Conservation (phyloP, 2,888 invertebrate genomes). For the Lacanobia oleracea region DNA sequence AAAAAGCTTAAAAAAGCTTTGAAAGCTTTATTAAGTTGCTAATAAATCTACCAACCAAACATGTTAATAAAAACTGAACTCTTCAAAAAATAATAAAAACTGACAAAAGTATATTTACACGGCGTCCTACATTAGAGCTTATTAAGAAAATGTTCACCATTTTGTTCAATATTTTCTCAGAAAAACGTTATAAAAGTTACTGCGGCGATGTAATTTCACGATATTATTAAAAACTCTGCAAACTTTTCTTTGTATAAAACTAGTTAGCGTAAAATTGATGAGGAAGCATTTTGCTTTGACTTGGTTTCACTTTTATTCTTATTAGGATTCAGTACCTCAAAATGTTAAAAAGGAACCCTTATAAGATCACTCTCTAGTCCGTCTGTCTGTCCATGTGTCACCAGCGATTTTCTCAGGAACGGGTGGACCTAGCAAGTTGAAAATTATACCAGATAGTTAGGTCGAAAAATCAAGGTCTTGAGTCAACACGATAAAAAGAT, state of each 20-base stretch:
- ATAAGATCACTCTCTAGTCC: no score
- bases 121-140: constrained; percentile 22
- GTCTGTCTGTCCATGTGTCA: no score
- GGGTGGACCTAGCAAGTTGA: no score
- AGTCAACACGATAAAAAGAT: no score
- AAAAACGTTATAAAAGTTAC: constrained; percentile 30
- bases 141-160: constrained; percentile 25
- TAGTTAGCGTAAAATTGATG: constrained; percentile 37
- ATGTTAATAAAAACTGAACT: background rate
- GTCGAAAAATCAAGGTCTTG: no score
- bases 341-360: no score
- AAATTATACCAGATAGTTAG: no score
- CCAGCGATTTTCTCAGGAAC: no score
- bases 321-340: no score
- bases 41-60: constrained; percentile 10
- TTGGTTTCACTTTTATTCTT: constrained; percentile 8
- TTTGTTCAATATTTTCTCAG: constrained; percentile 16
- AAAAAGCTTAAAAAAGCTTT: background rate
- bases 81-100: constrained; percentile 10
- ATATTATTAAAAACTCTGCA: constrained; percentile 47
- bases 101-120: background rate
- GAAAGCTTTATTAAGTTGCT: background rate
- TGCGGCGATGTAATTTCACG: constrained; percentile 32
- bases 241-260: constrained; percentile 38
- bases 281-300: constrained; percentile 34